phyloP scores from a whole-genome alignment of 2,113 vertebrate genomes.

The Mirounga angustirostris region DNA sequence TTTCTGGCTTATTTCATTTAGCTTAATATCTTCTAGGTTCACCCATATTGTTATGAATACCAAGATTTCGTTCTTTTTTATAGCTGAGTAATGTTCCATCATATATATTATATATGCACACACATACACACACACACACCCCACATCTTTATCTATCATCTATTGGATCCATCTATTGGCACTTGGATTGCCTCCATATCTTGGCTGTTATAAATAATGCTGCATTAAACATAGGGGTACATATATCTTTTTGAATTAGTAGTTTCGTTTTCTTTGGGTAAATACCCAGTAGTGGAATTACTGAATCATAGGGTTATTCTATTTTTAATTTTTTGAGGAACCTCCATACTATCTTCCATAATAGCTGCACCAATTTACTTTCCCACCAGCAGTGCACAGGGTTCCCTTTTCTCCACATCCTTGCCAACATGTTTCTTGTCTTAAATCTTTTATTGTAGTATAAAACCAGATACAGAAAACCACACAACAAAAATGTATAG shows the following conservation, averaged over 20 bases:
- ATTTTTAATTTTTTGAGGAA: not conserved
- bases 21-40: not conserved
- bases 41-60: not conserved
- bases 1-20: not conserved
- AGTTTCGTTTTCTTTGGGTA: not conserved
- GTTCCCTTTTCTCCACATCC: not conserved
- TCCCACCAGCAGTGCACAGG: not conserved
- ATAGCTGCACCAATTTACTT: not conserved
- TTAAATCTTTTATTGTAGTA: constrained; percentile 29
- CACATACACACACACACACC: not conserved
- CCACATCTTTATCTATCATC: not conserved
- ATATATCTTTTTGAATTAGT: not conserved
- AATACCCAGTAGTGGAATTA: not conserved
- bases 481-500: not conserved
- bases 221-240: not conserved
- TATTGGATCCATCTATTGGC: not conserved
- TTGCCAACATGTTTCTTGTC: not conserved
- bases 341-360: not conserved
- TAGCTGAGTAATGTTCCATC: not conserved
- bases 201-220: not conserved
- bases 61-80: not conserved
- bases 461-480: constrained; percentile 1
- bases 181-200: not conserved
- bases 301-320: not conserved
- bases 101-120: not conserved